Evolutionary conservation across 2,888 invertebrate genomes (phyloP).

Genomic region (Barypeithes pellucidus): DNA sequence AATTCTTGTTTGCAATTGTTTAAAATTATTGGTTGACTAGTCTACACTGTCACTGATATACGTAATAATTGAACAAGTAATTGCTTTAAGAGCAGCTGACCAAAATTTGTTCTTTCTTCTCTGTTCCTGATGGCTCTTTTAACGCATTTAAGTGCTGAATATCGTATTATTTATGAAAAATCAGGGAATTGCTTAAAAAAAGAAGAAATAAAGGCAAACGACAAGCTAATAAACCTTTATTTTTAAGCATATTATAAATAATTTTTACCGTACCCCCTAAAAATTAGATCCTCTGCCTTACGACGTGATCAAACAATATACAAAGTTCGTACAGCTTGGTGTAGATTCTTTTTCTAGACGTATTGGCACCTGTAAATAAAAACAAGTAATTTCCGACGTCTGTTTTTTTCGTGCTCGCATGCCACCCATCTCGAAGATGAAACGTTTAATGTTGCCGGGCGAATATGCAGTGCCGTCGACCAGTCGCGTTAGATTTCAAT

Average conservation of each 20-base stretch:
- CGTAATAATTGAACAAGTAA: neutral
- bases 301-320: constrained; percentile 86
- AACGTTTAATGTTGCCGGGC: too few species aligned
- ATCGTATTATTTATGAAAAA: too few species aligned
- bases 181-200: neutral
- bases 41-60: neutral
- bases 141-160: too few species aligned
- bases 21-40: neutral
- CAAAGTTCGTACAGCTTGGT: constrained; percentile 82
- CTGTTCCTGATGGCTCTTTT: too few species aligned
- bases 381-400: neutral
- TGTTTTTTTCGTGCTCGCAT: too few species aligned
- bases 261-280: constrained; percentile 13
- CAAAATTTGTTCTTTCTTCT: too few species aligned
- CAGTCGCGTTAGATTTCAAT: too few species aligned
- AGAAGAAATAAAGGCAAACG: neutral
- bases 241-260: constrained; percentile 19
- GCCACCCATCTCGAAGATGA: too few species aligned
- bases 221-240: neutral
- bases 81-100: too few species aligned
- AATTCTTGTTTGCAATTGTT: neutral
- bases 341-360: constrained; percentile 76
- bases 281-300: constrained; percentile 72
- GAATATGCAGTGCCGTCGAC: too few species aligned
- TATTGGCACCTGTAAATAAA: constrained; percentile 75